Evolutionary conservation across 2,888 invertebrate genomes (phyloP).

Genomic region (Mesoligia furuncula): DNA sequence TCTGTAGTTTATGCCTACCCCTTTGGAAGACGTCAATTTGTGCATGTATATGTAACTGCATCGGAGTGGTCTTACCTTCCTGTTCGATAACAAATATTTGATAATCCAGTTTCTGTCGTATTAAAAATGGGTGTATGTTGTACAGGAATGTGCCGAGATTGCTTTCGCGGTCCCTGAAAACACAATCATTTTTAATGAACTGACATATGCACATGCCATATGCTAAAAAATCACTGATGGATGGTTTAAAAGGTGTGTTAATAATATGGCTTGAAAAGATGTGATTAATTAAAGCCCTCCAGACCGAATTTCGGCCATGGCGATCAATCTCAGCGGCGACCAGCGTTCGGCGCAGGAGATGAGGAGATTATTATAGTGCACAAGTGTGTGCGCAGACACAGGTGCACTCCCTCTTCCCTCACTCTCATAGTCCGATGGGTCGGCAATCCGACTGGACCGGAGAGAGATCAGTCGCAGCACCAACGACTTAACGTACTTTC

Average conservation of each 20-base stretch:
- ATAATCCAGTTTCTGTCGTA: constrained; percentile 95
- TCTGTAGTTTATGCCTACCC: not conserved
- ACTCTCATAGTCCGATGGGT: no score
- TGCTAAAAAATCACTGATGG: not conserved
- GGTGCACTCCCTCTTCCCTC: no score
- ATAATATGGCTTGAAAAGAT: not conserved
- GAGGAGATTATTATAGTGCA: no score
- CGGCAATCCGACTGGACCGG: no score
- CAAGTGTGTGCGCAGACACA: no score
- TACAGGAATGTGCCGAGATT: constrained; percentile 95
- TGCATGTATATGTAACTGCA: not conserved
- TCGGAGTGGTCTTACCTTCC: constrained; percentile 86
- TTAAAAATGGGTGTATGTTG: constrained; percentile 97
- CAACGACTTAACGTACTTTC: no score
- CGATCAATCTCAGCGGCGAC: no score
- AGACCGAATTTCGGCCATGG: no score
- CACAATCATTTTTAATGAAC: not conserved
- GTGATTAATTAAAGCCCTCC: not conserved
- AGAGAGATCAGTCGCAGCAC: no score
- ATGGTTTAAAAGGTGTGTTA: not conserved
- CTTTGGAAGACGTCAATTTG: no score
- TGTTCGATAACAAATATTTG: constrained; percentile 96
- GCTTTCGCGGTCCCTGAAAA: constrained; percentile 92
- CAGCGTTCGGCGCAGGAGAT: no score
- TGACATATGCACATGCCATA: not conserved